These are phyloP conservation scores for Pipistrellus pygmaeus DNA, from an alignment of 2,797 vertebrate genomes.

Conservation along the genomic window DNA sequence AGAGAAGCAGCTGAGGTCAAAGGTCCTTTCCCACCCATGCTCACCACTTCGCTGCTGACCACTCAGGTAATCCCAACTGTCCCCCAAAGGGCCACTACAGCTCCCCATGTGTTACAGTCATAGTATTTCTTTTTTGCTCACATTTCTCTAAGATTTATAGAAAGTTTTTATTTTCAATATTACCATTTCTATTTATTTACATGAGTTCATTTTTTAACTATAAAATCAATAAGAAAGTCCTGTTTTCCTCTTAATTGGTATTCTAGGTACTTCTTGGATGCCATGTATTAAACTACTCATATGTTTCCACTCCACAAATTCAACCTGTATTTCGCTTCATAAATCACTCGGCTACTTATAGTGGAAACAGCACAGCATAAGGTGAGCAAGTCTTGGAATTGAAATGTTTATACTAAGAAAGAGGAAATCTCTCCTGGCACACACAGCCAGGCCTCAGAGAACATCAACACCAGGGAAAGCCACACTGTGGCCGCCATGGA, in stretches of 20 bases:
- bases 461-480: neutral
- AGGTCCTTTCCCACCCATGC: fast-evolving
- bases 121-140: neutral
- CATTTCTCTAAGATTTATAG: neutral
- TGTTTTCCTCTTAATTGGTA: neutral
- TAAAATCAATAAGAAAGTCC: neutral
- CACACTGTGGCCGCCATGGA: too few relatives aligned
- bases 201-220: neutral
- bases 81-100: fast-evolving
- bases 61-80: fast-evolving
- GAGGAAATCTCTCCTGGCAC: neutral
- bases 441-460: neutral
- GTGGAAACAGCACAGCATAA: neutral
- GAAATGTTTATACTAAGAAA: neutral
- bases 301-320: neutral
- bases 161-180: neutral
- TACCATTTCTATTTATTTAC: neutral
- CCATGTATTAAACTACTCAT: neutral
- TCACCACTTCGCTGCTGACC: too few relatives aligned
- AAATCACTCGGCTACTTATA: neutral
- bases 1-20: neutral
- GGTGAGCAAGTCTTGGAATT: fast-evolving
- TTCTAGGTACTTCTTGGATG: neutral
- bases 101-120: neutral
- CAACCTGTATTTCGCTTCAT: neutral